Evolutionary conservation across 2,797 vertebrate species (phyloP).

Genomic region (Trematomus bernacchii): DNA sequence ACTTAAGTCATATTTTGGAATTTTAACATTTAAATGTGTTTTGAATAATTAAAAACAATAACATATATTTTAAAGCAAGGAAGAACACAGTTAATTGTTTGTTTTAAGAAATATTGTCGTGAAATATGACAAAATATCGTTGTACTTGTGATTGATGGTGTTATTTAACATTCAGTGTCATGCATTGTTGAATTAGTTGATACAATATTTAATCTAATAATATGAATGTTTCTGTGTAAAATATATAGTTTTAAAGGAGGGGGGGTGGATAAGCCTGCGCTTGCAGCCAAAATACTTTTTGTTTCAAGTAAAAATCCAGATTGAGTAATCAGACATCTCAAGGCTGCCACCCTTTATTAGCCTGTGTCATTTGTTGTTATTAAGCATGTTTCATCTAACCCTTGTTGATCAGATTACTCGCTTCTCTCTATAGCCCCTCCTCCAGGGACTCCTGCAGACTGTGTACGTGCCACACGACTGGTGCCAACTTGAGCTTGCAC

Average conservation of each 20-base stretch:
- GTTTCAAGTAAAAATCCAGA: conserved; percentile 13
- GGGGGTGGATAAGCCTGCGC: neutral
- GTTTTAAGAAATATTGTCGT: too few species aligned
- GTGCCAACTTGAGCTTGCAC: conserved; percentile 57
- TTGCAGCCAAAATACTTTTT: conserved; percentile 13
- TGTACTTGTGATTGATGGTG: neutral
- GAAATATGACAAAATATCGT: neutral
- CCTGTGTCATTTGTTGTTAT: conserved; percentile 39
- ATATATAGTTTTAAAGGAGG: neutral
- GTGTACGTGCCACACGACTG: conserved; percentile 76
- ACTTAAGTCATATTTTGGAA: neutral
- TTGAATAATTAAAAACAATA: neutral
- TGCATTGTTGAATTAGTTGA: neutral
- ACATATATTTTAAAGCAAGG: neutral
- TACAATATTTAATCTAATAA: neutral
- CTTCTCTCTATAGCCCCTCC: conserved; percentile 57
- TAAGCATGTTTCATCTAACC: conserved; percentile 56
- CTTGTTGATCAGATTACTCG: conserved; percentile 64
- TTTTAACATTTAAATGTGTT: neutral
- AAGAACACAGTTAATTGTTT: neutral
- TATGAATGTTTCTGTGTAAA: neutral
- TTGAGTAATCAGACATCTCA: neutral
- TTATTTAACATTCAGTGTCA: neutral
- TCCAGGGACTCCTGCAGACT: conserved; percentile 70
- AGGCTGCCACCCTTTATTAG: neutral